These are phyloP conservation scores for Ascaphus truei DNA, from an alignment of 2,113 vertebrate species.

Conservation along the genomic window DNA sequence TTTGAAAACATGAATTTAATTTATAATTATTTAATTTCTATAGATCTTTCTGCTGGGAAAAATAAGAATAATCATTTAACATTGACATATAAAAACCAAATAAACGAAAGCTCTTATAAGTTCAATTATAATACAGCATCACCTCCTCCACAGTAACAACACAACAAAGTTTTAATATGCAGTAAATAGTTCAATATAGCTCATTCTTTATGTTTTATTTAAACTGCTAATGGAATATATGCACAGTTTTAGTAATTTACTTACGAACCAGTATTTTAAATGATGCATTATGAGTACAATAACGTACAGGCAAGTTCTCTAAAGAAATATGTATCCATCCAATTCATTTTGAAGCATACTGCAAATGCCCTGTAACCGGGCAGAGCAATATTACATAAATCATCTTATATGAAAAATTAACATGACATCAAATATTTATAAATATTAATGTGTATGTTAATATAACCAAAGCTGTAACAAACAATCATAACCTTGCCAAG, in stretches of 20 bases:
- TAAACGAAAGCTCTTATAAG: constrained; percentile 35
- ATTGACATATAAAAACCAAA: constrained; percentile 7
- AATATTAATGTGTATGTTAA: constrained; percentile 87
- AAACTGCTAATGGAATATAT: constrained; percentile 68
- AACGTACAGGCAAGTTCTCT: constrained; percentile 54
- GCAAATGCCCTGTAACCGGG: constrained; percentile 72
- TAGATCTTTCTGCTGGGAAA: constrained; percentile 2
- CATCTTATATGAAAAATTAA: constrained; percentile 82
- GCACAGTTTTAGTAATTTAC: constrained; percentile 66
- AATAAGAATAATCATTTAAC: constrained; percentile 27
- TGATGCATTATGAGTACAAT: constrained; percentile 55
- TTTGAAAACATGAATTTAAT: constrained; percentile 4
- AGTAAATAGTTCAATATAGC: constrained; percentile 42
- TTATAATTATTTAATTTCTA: constrained; percentile 23
- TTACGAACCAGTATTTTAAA: constrained; percentile 62
- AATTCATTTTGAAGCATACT: constrained; percentile 54
- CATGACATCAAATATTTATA: constrained; percentile 83
- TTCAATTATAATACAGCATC: constrained; percentile 11
- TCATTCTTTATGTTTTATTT: constrained; percentile 73
- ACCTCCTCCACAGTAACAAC: constrained; percentile 38
- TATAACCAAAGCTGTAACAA: constrained; percentile 78
- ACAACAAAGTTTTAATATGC: constrained; percentile 48
- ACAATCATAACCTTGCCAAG: constrained; percentile 78
- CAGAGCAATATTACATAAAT: constrained; percentile 71
- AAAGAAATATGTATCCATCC: constrained; percentile 64